Evolutionary conservation across 1,140 invertebrate species (phyloP).

Genomic region (Neoseiulus cucumeris): DNA sequence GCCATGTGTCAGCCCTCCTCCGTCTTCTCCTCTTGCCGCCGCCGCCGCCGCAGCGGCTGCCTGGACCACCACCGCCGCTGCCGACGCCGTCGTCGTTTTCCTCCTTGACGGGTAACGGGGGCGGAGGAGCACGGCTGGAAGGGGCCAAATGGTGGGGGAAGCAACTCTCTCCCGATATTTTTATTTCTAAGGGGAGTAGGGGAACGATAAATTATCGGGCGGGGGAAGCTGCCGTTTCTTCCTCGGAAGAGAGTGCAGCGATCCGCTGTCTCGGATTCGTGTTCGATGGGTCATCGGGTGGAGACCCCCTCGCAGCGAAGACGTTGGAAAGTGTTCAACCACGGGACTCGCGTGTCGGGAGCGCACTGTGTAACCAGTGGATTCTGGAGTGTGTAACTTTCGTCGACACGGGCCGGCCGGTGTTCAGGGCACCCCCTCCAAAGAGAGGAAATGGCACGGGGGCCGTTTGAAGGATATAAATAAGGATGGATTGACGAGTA

Average conservation of each 20-base stretch:
- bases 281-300: too few species aligned
- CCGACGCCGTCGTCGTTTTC: background rate
- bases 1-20: constrained; percentile 9
- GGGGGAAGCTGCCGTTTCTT: constrained; percentile 6
- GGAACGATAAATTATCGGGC: constrained; percentile 11
- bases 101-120: background rate
- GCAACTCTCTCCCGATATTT: constrained; percentile 11
- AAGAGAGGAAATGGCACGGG: background rate
- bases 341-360: too few species aligned
- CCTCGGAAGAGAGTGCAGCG: constrained; percentile 4
- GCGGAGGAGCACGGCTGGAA: background rate
- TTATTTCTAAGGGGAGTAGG: background rate
- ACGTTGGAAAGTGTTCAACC: too few species aligned
- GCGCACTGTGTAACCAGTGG: too few species aligned
- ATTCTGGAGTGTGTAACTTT: too few species aligned
- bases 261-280: background rate
- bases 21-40: background rate
- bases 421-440: background rate
- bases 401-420: too few species aligned
- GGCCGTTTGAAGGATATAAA: constrained; percentile 11
- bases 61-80: background rate
- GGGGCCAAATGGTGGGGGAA: background rate
- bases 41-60: background rate
- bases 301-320: too few species aligned
- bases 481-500: constrained; percentile 11